Evolutionary conservation across 2,888 invertebrate genomes (phyloP).

Genomic region (Thumatha senex): DNA sequence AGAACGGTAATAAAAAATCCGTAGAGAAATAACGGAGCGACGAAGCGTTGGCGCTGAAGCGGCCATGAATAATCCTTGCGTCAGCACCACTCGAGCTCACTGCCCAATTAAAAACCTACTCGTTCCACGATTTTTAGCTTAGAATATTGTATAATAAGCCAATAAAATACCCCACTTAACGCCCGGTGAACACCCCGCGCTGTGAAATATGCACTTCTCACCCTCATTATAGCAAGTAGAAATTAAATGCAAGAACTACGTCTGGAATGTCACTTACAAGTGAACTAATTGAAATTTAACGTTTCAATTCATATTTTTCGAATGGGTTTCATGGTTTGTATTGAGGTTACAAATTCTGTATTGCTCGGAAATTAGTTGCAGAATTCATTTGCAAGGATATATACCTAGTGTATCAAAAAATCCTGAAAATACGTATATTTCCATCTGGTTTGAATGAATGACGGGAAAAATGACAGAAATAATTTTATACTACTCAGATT

Average conservation of each 20-base stretch:
- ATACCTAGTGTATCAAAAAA: no score
- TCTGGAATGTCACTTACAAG: constrained; percentile 44
- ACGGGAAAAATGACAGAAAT: no score
- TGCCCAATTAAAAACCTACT: constrained; percentile 83
- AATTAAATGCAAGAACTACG: constrained; percentile 74
- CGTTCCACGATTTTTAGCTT: constrained; percentile 83
- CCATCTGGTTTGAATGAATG: no score
- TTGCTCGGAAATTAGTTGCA: neutral
- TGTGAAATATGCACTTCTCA: constrained; percentile 80
- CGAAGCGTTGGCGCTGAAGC: constrained; percentile 72
- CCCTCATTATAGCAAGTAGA: constrained; percentile 73
- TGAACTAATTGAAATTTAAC: constrained; percentile 39
- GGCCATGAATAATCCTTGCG: constrained; percentile 80
- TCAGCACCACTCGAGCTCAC: constrained; percentile 77
- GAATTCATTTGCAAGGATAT: no score
- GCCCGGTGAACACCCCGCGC: constrained; percentile 67
- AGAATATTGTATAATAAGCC: constrained; percentile 84
- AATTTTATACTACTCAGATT: no score
- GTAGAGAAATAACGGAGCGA: constrained; percentile 61
- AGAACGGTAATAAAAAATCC: constrained; percentile 58
- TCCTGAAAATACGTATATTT: no score
- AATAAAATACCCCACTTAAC: constrained; percentile 83
- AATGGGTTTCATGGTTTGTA: constrained; percentile 11
- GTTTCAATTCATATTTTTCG: constrained; percentile 31
- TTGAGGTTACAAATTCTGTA: constrained; percentile 1